phyloP scores from a whole-genome alignment of 2,113 vertebrate genomes.

The Leuciscus idus region DNA sequence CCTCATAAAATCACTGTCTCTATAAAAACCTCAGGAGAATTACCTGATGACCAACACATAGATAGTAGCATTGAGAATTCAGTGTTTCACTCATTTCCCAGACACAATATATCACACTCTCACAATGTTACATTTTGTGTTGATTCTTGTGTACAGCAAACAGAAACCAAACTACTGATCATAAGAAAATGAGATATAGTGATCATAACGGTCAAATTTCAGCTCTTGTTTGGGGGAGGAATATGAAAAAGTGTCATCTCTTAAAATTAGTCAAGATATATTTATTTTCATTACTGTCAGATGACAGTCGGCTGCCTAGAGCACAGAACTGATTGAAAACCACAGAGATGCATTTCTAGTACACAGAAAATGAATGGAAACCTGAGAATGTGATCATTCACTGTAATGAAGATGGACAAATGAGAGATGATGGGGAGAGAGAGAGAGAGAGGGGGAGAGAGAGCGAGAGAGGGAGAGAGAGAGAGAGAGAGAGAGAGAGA shows the following conservation, averaged over 20 bases:
- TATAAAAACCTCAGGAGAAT: too few species aligned
- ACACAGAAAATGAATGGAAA: conserved; percentile 56
- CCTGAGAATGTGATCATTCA: conserved; percentile 62
- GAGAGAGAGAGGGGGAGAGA: conserved; percentile 41
- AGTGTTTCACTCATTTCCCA: too few species aligned
- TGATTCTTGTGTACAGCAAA: neutral
- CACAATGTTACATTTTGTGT: neutral
- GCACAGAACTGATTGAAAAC: conserved; percentile 61
- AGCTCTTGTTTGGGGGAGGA: conserved; percentile 26
- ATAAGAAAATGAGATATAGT: conserved; percentile 46
- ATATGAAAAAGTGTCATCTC: conserved; percentile 64
- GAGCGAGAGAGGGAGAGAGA: too few species aligned
- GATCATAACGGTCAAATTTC: conserved; percentile 53
- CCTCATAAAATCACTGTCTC: neutral
- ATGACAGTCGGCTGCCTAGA: conserved; percentile 69
- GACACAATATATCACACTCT: too few species aligned
- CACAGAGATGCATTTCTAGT: conserved; percentile 55
- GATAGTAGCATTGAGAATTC: too few species aligned
- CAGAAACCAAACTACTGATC: neutral
- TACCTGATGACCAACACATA: too few species aligned
- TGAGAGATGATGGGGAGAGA: conserved; percentile 60
- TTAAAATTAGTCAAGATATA: conserved; percentile 61
- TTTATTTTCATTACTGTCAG: conserved; percentile 76
- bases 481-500: too few species aligned
- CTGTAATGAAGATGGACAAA: conserved; percentile 68